Conservation (phyloP, 2,888 invertebrate genomes). For the Hydrotaea cyrtoneurina region DNA sequence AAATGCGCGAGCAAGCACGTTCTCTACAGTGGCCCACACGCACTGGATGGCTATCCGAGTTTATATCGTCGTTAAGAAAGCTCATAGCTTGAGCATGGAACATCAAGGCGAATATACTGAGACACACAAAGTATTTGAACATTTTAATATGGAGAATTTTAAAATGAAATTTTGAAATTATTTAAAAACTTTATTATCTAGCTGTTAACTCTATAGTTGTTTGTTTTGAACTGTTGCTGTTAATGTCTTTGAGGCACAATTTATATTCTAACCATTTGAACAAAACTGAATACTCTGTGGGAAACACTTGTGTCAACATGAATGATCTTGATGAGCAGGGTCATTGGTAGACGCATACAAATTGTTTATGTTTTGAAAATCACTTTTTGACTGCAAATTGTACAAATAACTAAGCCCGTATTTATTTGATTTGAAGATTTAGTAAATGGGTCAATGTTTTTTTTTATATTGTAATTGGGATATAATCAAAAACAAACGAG, state of each 20-base stretch:
- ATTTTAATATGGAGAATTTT: not conserved
- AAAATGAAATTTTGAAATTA: not conserved
- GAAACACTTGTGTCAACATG: not conserved
- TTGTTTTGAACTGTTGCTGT: not conserved
- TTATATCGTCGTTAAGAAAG: not conserved
- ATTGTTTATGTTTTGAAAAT: not conserved
- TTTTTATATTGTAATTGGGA: no score
- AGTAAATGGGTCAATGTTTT: no score
- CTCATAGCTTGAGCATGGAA: not conserved
- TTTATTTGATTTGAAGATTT: no score
- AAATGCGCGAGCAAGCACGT: slow-evolving; percentile 50
- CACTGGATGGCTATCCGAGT: not conserved
- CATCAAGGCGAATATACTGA: not conserved
- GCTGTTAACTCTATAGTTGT: not conserved
- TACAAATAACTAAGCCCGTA: no score
- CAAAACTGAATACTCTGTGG: not conserved
- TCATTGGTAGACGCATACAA: slow-evolving; percentile 29
- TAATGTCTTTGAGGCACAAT: not conserved
- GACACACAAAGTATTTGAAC: not conserved
- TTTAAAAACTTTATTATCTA: slow-evolving; percentile 35
- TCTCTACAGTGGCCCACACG: slow-evolving; percentile 34
- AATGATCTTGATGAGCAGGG: not conserved
- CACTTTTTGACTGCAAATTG: no score
- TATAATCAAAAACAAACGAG: no score
- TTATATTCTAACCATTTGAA: not conserved